These are phyloP conservation scores for Drosophila subsilvestris DNA, from an alignment of 2,888 invertebrate species.

Conservation along the genomic window DNA sequence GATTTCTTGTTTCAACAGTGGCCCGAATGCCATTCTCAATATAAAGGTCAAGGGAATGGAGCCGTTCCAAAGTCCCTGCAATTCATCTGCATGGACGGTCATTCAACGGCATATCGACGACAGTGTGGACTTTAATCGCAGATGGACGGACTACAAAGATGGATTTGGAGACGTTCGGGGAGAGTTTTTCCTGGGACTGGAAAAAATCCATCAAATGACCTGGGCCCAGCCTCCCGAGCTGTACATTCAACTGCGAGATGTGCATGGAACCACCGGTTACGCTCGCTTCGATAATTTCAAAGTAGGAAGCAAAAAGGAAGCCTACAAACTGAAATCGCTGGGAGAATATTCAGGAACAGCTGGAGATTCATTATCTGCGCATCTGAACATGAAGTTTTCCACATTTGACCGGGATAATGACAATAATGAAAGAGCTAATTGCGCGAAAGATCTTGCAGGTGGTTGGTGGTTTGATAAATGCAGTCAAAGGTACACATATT, in stretches of 20 bases:
- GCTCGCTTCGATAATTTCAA: constrained; percentile 14
- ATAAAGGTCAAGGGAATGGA: neutral
- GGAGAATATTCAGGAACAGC: constrained; percentile 16
- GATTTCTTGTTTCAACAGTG: neutral
- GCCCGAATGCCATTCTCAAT: neutral
- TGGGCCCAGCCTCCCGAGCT: neutral
- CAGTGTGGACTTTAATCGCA: constrained; percentile 1
- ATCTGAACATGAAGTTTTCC: neutral
- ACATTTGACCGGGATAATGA: neutral
- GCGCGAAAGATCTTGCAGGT: no score
- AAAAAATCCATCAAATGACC: constrained; percentile 9
- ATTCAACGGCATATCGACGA: constrained; percentile 11
- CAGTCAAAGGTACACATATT: no score
- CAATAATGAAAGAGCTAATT: no score
- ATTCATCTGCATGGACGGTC: constrained; percentile 1
- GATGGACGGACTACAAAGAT: constrained; percentile 6
- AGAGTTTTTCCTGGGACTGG: constrained; percentile 18
- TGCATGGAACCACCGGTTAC: neutral
- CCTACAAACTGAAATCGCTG: constrained; percentile 1
- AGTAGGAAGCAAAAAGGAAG: constrained; percentile 1
- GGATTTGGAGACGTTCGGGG: constrained; percentile 4
- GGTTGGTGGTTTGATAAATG: no score
- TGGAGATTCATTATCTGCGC: neutral
- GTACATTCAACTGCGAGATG: neutral
- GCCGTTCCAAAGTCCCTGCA: neutral